phyloP scores from a whole-genome alignment of 2,797 vertebrate genomes.

The Sebastes flavidus region DNA sequence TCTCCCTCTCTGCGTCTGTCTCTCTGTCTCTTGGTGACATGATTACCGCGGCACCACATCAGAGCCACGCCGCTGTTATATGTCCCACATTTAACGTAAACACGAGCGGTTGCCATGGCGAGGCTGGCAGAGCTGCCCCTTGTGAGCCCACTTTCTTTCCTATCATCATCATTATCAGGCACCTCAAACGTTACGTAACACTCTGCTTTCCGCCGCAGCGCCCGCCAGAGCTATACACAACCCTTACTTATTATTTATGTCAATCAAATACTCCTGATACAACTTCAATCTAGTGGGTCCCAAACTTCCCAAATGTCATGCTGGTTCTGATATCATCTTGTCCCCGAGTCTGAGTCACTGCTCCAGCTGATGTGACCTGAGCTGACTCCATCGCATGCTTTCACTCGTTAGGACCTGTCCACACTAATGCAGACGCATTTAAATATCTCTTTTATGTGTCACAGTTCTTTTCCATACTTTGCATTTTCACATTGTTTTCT shows the following conservation, averaged over 20 bases:
- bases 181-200: conserved; percentile 24
- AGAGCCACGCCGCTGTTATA: background rate
- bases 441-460: conserved; percentile 6
- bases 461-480: background rate
- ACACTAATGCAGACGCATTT: background rate
- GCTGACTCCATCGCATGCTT: background rate
- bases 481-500: conserved; percentile 22
- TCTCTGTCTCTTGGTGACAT: conserved; percentile 24
- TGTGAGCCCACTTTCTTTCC: conserved; percentile 16
- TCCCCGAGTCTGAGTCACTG: background rate
- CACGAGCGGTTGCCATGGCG: conserved; percentile 40
- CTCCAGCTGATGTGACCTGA: conserved; percentile 6
- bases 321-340: background rate
- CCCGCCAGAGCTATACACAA: background rate
- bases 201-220: background rate
- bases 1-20: conserved; percentile 15
- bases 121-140: conserved; percentile 17
- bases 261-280: background rate
- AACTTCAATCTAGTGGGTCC: background rate
- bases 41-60: conserved; percentile 55
- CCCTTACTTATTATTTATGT: background rate
- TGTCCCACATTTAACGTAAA: conserved; percentile 44
- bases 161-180: conserved; percentile 35
- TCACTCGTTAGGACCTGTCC: background rate
- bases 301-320: background rate